Evolutionary conservation across 2,113 vertebrate genomes (phyloP).

Genomic region (Prionailurus viverrinus): DNA sequence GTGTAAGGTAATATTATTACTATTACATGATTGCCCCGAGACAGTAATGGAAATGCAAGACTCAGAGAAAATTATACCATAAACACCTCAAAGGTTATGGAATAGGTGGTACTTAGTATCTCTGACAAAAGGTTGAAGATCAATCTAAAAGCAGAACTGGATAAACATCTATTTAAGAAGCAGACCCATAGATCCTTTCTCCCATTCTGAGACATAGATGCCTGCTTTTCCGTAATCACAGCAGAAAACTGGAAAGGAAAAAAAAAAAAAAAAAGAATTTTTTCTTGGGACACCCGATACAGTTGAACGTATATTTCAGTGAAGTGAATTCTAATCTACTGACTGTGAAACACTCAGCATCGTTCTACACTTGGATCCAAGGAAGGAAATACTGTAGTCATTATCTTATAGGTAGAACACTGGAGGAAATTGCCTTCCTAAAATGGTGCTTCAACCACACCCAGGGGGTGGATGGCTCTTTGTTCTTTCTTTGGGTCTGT

Average conservation of each 20-base stretch:
- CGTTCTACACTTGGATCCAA: not conserved
- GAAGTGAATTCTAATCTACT: not conserved
- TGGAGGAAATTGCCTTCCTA: not conserved
- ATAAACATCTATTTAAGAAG: not conserved
- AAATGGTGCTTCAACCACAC: not conserved
- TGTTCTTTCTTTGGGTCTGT: not conserved
- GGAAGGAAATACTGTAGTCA: not conserved
- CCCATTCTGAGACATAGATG: not conserved
- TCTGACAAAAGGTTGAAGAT: not conserved
- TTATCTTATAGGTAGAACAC: not conserved
- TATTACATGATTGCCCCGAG: not conserved
- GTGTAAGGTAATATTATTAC: not conserved
- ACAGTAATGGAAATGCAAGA: not conserved
- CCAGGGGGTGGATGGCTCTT: not conserved
- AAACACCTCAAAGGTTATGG: not conserved
- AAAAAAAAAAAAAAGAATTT: not conserved
- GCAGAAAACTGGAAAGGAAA: not conserved
- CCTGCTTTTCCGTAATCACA: not conserved
- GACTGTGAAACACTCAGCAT: not conserved
- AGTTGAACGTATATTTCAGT: not conserved
- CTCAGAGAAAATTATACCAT: not conserved
- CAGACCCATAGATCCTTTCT: not conserved
- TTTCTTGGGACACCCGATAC: not conserved
- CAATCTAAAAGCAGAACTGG: not conserved
- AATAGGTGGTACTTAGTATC: not conserved